phyloP scores from a whole-genome alignment of 2,797 vertebrate genomes.

The Simalia tracyae region DNA sequence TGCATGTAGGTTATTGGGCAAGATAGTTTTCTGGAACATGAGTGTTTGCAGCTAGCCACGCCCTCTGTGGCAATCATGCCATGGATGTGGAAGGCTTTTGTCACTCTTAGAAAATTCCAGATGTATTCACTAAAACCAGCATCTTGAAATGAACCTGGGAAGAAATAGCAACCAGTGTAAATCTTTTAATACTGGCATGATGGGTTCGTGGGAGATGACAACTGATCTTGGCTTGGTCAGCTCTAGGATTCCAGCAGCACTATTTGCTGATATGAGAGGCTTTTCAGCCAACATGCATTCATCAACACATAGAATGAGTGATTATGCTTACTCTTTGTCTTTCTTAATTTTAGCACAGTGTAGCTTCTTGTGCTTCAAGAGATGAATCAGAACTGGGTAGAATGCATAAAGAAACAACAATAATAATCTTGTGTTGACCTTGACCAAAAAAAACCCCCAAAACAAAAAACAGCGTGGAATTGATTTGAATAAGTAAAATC shows the following conservation, averaged over 20 bases:
- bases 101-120: background rate
- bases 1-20: background rate
- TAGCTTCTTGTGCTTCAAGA: background rate
- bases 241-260: background rate
- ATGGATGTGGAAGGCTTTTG: background rate
- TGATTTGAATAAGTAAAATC: background rate
- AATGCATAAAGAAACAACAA: background rate
- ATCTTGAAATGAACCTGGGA: background rate
- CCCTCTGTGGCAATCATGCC: background rate
- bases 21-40: background rate
- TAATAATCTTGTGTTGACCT: background rate
- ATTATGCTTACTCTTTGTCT: background rate
- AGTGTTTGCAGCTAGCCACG: background rate
- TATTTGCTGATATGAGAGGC: background rate
- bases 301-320: background rate
- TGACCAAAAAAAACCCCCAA: background rate
- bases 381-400: background rate
- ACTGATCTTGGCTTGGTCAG: background rate
- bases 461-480: background rate
- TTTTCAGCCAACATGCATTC: background rate
- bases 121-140: background rate
- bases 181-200: background rate
- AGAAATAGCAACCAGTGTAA: background rate
- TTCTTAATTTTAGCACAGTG: background rate
- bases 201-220: background rate